These are phyloP conservation scores for Pseudococcus viburni DNA, from an alignment of 2,888 invertebrate species.

Conservation along the genomic window DNA sequence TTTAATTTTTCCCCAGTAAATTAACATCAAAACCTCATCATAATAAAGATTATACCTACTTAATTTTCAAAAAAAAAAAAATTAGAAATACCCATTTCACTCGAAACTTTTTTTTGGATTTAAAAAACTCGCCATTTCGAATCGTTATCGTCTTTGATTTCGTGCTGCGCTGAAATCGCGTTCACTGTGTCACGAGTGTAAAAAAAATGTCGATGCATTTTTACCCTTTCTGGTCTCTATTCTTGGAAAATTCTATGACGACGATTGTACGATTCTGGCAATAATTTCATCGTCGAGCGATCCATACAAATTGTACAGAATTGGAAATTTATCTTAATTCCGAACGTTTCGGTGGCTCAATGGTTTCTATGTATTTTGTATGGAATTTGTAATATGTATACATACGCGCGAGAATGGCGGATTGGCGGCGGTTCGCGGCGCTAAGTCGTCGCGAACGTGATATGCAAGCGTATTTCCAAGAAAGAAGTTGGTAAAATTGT, in stretches of 20 bases:
- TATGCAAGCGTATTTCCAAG: conserved; percentile 36
- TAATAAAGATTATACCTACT: background rate
- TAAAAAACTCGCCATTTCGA: no score
- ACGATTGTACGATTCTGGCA: background rate
- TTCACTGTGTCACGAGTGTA: no score
- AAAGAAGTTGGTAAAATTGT: conserved; percentile 36
- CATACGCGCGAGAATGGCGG: background rate
- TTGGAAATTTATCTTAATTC: background rate
- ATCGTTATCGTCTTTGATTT: no score
- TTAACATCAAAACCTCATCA: background rate
- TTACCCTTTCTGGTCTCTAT: background rate
- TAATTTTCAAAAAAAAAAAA: no score
- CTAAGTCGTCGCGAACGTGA: conserved; percentile 15
- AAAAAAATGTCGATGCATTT: no score
- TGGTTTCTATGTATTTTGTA: background rate
- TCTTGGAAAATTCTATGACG: background rate
- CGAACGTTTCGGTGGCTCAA: background rate
- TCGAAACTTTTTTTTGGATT: no score
- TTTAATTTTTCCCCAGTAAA: background rate
- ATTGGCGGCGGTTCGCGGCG: background rate
- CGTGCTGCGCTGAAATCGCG: no score
- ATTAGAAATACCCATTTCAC: no score
- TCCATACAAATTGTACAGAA: background rate
- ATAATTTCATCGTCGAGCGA: background rate
- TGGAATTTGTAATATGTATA: conserved; percentile 25